Conservation (phyloP, 2,888 invertebrate genomes). For the Pegoplata infirma region DNA sequence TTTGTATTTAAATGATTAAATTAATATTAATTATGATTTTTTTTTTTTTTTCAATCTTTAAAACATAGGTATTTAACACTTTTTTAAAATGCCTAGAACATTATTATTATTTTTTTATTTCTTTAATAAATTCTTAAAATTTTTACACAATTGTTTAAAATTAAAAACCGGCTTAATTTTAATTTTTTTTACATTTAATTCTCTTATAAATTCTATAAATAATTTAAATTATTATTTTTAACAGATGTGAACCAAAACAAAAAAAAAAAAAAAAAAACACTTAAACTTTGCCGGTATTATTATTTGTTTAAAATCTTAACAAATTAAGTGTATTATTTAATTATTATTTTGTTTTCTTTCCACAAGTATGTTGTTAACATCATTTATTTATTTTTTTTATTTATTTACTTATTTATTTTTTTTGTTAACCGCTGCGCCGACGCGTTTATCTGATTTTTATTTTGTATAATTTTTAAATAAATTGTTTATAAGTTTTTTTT, state of each 20-base stretch:
- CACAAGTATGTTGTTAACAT: constrained; percentile 7
- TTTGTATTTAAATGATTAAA: neutral
- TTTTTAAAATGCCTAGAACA: neutral
- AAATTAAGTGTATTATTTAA: constrained; percentile 19
- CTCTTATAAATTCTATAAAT: neutral
- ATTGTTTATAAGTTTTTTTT: neutral
- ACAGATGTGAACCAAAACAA: too few species aligned
- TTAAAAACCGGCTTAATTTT: neutral
- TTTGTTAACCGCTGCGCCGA: constrained; percentile 26
- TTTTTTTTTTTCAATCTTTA: neutral
- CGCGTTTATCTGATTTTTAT: constrained; percentile 14
- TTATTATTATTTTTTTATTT: neutral
- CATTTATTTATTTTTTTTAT: constrained; percentile 17
- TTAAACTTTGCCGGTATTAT: constrained; percentile 28
- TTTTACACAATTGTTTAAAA: neutral
- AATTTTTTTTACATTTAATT: constrained; percentile 2
- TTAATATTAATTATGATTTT: neutral
- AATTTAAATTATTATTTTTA: neutral
- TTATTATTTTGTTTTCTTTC: constrained; percentile 2
- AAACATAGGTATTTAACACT: neutral
- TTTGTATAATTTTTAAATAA: neutral
- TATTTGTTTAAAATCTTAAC: constrained; percentile 28
- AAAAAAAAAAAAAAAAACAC: too few species aligned
- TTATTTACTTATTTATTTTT: constrained; percentile 8
- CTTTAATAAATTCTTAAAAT: neutral